Conservation (phyloP, 2,113 vertebrate genomes). For the Clinocottus analis region DNA sequence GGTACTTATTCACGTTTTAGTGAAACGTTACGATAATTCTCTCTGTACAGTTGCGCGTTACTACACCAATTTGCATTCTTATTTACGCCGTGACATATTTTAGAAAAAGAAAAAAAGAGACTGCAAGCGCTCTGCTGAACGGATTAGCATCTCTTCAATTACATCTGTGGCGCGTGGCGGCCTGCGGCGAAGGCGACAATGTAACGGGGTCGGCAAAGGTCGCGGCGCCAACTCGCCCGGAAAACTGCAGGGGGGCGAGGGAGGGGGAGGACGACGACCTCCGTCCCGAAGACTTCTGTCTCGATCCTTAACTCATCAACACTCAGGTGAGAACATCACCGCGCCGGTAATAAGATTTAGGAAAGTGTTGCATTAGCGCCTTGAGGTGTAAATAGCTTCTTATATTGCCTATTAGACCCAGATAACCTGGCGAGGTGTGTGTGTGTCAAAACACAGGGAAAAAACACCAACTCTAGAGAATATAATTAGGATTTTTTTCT, state of each 20-base stretch:
- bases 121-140: conserved; percentile 6
- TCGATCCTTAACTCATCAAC: conserved; percentile 66
- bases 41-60: too few species aligned
- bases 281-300: conserved; percentile 57
- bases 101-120: too few species aligned
- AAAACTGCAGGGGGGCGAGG: background rate
- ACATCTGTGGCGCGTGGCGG: conserved; percentile 49
- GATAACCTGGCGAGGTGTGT: conserved; percentile 64
- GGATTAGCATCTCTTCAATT: conserved; percentile 53
- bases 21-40: too few species aligned
- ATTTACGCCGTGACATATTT: too few species aligned
- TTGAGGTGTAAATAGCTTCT: conserved; percentile 79
- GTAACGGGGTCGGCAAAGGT: conserved; percentile 47
- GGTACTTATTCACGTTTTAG: too few species aligned
- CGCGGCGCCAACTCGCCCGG: conserved; percentile 30
- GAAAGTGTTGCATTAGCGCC: conserved; percentile 81
- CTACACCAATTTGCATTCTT: too few species aligned
- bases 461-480: conserved; percentile 50
- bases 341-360: conserved; percentile 66
- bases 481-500: conserved; percentile 67
- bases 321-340: conserved; percentile 63
- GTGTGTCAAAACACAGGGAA: conserved; percentile 64
- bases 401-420: conserved; percentile 71
- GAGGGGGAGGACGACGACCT: conserved; percentile 4
- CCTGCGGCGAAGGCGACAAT: conserved; percentile 43